A percentile compares a stretch with the other conserved stretches of the same genome.
These are phyloP conservation scores for Diachasmimorpha longicaudata DNA, from an alignment of 1,140 invertebrate genomes.

Conservation along the genomic window DNA sequence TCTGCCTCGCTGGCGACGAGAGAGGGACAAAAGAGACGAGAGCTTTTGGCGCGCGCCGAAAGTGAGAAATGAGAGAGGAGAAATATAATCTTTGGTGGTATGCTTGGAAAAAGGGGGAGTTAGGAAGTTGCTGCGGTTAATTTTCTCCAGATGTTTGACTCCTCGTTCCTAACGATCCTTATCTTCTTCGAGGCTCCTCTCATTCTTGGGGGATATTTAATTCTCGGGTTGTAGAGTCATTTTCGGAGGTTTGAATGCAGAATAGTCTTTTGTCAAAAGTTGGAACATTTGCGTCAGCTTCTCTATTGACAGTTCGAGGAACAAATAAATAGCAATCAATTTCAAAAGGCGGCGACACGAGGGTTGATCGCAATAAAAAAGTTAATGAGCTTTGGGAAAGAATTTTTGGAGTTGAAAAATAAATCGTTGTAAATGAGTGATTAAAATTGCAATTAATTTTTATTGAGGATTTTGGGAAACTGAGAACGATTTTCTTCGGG, in stretches of 20 bases:
- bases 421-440: too few species aligned
- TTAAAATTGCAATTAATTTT: too few species aligned
- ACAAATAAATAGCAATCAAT: too few species aligned
- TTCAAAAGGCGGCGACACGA: too few species aligned
- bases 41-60: neutral
- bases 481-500: too few species aligned
- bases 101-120: conserved; percentile 12
- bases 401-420: too few species aligned
- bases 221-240: neutral
- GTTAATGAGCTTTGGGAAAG: too few species aligned
- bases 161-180: conserved; percentile 2
- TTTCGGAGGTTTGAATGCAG: neutral
- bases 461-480: too few species aligned
- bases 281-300: too few species aligned
- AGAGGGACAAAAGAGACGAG: conserved; percentile 5
- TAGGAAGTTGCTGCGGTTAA: conserved; percentile 30
- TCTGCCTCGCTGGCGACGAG: neutral
- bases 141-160: conserved; percentile 40
- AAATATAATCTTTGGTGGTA: neutral
- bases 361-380: too few species aligned
- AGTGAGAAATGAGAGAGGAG: neutral
- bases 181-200: neutral
- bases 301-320: too few species aligned
- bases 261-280: neutral
- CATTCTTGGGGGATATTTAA: neutral